A percentile compares a stretch with the other conserved stretches of the same genome.
Conservation (phyloP, 2,888 invertebrate species). For the Osmoderma eremita region DNA sequence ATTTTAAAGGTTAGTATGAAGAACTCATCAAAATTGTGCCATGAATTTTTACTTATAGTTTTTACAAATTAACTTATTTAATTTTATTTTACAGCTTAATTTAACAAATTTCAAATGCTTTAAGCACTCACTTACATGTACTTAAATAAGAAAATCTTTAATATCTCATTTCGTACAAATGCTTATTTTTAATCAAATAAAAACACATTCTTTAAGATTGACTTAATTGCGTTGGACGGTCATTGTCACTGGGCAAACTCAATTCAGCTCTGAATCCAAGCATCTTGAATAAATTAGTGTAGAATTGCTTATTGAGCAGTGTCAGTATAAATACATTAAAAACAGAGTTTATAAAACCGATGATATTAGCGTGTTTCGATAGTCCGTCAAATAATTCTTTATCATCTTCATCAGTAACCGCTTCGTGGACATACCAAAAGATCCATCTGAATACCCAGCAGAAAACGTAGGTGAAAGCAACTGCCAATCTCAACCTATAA, state of each 20-base stretch:
- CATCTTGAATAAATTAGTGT: conserved; percentile 43
- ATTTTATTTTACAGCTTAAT: no score
- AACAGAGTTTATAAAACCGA: conserved; percentile 41
- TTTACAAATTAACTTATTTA: no score
- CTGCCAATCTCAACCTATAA: conserved; percentile 41
- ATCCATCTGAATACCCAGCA: conserved; percentile 42
- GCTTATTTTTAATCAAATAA: not conserved
- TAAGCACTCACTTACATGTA: no score
- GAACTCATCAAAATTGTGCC: not conserved
- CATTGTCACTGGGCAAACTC: conserved; percentile 36
- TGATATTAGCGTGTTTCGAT: conserved; percentile 40
- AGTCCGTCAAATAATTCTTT: conserved; percentile 34
- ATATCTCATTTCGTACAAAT: no score
- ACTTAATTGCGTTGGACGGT: conserved; percentile 38
- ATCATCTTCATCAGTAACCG: conserved; percentile 12
- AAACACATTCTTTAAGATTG: conserved; percentile 19
- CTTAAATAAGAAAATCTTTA: no score
- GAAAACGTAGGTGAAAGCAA: conserved; percentile 42
- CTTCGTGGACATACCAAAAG: conserved; percentile 35
- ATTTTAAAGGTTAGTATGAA: conserved; percentile 14
- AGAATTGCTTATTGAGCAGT: conserved; percentile 41
- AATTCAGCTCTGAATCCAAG: conserved; percentile 40
- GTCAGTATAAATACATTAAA: conserved; percentile 42
- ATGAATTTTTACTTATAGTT: no score
- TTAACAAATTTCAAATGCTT: no score